A percentile compares a stretch with the other conserved stretches of the same genome.
phyloP scores from a whole-genome alignment of 2,113 vertebrate genomes.

The Bubo scandiacus region DNA sequence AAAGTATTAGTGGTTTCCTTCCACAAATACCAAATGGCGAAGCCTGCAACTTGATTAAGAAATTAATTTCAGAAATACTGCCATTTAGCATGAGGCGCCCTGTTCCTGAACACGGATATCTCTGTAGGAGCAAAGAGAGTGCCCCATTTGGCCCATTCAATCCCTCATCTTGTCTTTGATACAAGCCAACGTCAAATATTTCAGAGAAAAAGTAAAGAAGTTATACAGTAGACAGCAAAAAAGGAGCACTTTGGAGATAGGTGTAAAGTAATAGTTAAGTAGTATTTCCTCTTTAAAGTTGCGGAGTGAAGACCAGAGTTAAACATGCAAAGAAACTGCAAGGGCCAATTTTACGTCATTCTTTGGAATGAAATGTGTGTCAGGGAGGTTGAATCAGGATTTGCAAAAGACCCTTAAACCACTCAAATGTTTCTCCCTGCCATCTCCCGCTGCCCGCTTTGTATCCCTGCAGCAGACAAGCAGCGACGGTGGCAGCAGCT shows the following conservation, averaged over 20 bases:
- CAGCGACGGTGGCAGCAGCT: rapidly evolving
- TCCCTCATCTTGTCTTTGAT: not conserved
- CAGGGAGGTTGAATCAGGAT: not conserved
- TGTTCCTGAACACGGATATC: not conserved
- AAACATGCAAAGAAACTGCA: not conserved
- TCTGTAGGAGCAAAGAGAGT: not conserved
- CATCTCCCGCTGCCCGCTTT: not conserved
- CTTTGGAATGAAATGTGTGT: not conserved
- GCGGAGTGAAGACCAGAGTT: not conserved
- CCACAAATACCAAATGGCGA: not conserved
- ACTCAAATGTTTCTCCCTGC: not conserved
- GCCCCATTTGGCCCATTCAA: not conserved
- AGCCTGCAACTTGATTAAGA: not conserved
- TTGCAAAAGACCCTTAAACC: not conserved
- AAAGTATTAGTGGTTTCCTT: not conserved
- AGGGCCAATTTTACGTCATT: not conserved
- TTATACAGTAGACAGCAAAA: not conserved
- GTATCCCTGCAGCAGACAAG: not conserved
- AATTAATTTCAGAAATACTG: not conserved
- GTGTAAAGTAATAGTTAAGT: not conserved
- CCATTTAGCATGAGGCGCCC: rapidly evolving
- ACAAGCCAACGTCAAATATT: not conserved
- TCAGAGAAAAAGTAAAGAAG: not conserved
- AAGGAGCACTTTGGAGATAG: not conserved
- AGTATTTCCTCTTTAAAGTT: not conserved